phyloP scores from a whole-genome alignment of 2,113 vertebrate genomes.

The Sphaerodactylus townsendi region DNA sequence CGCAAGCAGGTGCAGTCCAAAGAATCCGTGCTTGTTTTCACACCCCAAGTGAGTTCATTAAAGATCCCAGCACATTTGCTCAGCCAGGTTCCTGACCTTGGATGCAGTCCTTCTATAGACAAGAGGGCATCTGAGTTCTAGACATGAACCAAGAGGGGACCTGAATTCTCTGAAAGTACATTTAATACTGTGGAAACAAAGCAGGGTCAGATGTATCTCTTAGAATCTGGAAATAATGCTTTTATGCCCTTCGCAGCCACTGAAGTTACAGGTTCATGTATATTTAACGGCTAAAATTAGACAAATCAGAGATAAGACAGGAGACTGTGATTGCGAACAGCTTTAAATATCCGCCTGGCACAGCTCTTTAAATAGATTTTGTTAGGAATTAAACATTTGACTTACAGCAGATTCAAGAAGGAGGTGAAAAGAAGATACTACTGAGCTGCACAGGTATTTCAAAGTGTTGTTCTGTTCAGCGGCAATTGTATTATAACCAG shows the following conservation, averaged over 20 bases:
- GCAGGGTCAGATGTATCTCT: neutral
- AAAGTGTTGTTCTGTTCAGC: neutral
- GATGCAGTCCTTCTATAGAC: neutral
- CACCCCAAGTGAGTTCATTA: no score
- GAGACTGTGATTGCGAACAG: neutral
- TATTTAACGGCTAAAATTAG: neutral
- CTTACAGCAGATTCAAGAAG: neutral
- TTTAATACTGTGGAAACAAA: neutral
- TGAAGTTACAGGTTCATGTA: no score
- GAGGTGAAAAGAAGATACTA: neutral
- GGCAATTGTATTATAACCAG: no score
- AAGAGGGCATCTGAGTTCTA: no score
- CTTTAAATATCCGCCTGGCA: constrained; percentile 15
- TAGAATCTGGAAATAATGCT: neutral
- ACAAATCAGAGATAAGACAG: neutral
- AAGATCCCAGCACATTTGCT: no score
- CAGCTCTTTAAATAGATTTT: neutral
- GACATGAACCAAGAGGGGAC: neutral
- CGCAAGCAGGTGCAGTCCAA: no score
- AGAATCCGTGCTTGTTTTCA: no score
- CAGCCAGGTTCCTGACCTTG: neutral
- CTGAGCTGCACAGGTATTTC: neutral
- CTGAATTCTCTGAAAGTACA: neutral
- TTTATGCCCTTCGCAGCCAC: neutral
- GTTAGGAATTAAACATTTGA: constrained; percentile 2